Base-by-base conservation (phyloP, 2,888 invertebrate species). In the Morinoia aosen region DNA sequence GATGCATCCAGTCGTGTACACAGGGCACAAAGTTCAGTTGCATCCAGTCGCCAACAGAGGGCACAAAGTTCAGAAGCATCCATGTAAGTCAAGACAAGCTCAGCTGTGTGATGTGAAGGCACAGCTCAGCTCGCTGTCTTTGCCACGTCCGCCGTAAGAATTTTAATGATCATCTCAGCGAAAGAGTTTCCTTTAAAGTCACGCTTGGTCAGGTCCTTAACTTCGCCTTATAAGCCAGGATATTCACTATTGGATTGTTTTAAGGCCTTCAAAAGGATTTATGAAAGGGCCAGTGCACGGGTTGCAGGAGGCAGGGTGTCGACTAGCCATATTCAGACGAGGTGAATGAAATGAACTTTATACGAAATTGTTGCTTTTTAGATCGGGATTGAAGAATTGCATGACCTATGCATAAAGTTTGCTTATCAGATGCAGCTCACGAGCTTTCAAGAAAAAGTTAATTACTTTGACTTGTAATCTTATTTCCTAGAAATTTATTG, bases 101-200 rank as follows among this genome's bases (percentile, higher is more conserved):
- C 48, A 48, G 48, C 48, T 48, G 48, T 61, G 61, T 8, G 16
- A 16, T 61, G 61, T 61, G 61, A 61, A 61, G 61, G 61, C 61
- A 2, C 61, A 12, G 61, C 61, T 61, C 16, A 61, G 19, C 16
- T 61, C 90, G 90, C 39, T 16, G 14, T 48, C 57, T 57, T 57
- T 16, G 76, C 39, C 33, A 58, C 57, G 56, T 93, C 33, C n/a
- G 19, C 57, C 93, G 33, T 25, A 93, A 58, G 33, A 39, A 93
- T 93, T 93, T 57, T 93, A 93, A 93, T 57, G 93, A 57, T 16
- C 48, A 33, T 48, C 16, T 2, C 19, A 33, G 48, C 25, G 93
- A 48, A 57, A 93, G 48, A 58, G 25, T 93, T 93, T n/a, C 93
- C 93, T 93, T 93, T 48, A 93, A 93, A 93, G 93, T 57, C 8